phyloP scores from a whole-genome alignment of 2,888 invertebrate genomes.

The Orthosia cruda region DNA sequence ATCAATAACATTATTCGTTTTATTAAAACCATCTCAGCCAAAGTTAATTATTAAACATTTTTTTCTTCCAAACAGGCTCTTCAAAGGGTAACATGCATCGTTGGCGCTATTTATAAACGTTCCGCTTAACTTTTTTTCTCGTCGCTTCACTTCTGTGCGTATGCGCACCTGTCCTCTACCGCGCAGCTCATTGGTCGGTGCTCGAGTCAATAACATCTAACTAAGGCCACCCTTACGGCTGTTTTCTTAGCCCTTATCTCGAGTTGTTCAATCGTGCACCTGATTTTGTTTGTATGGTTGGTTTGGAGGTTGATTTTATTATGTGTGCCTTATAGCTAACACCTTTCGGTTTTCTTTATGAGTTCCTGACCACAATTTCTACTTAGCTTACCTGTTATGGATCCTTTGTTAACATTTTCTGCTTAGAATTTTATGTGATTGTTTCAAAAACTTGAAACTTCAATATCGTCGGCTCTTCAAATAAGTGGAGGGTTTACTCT shows the following conservation, averaged over 20 bases:
- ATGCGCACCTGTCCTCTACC: conserved; percentile 82
- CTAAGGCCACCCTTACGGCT: conserved; percentile 83
- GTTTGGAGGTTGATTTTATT: conserved; percentile 4
- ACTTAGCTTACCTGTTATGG: too few species aligned
- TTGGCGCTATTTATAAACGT: conserved; percentile 88
- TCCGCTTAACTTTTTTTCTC: conserved; percentile 79
- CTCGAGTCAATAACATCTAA: conserved; percentile 88
- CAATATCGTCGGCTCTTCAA: neutral
- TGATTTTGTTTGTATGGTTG: conserved; percentile 53
- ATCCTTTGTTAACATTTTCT: neutral
- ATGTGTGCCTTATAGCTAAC: neutral
- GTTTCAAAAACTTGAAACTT: too few species aligned
- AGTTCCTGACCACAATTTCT: neutral
- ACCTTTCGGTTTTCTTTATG: neutral
- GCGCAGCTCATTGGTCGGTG: conserved; percentile 83
- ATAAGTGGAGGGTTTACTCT: neutral
- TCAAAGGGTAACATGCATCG: conserved; percentile 87
- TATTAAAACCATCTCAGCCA: conserved; percentile 35
- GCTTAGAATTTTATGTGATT: too few species aligned
- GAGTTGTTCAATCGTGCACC: conserved; percentile 55
- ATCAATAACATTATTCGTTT: conserved; percentile 46
- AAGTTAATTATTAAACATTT: conserved; percentile 62
- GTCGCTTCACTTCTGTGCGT: conserved; percentile 78
- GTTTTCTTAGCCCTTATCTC: conserved; percentile 84
- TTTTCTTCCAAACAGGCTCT: conserved; percentile 72